phyloP scores from a whole-genome alignment of 37 sponge, comb jelly and placozoan genomes.

The Chondrilla cf. caribensis region DNA sequence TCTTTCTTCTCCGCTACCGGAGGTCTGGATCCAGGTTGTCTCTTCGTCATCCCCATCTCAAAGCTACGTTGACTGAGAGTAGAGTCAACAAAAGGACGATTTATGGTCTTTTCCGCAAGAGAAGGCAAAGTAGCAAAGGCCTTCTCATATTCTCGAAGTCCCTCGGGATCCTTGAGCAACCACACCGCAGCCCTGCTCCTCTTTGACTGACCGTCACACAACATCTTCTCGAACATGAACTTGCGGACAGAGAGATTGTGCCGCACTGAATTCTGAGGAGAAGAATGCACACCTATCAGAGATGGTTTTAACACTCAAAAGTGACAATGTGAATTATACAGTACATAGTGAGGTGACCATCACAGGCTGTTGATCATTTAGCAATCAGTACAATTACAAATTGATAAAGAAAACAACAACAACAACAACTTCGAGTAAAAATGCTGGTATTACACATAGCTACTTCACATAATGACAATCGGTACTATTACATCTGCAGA shows the following conservation, averaged over 20 bases:
- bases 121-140: constrained; percentile 44
- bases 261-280: constrained; percentile 75
- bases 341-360: too few relatives aligned
- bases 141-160: constrained; percentile 53
- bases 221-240: constrained; percentile 65
- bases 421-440: too few relatives aligned
- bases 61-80: neutral
- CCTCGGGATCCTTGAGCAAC: constrained; percentile 58
- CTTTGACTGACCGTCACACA: constrained; percentile 45
- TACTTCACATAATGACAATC: too few relatives aligned
- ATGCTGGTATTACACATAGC: too few relatives aligned
- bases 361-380: too few relatives aligned
- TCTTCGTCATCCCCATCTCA: neutral
- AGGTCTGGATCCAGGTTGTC: too few relatives aligned
- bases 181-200: constrained; percentile 61
- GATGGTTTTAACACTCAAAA: too few relatives aligned
- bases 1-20: neutral
- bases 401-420: too few relatives aligned
- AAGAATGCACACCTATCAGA: too few relatives aligned
- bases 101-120: constrained; percentile 4
- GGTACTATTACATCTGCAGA: neutral
- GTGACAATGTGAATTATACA: too few relatives aligned
- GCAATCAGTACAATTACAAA: too few relatives aligned
- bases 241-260: constrained; percentile 82
- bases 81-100: neutral